phyloP scores from a whole-genome alignment of 2,888 invertebrate species.

The Theretra japonica region DNA sequence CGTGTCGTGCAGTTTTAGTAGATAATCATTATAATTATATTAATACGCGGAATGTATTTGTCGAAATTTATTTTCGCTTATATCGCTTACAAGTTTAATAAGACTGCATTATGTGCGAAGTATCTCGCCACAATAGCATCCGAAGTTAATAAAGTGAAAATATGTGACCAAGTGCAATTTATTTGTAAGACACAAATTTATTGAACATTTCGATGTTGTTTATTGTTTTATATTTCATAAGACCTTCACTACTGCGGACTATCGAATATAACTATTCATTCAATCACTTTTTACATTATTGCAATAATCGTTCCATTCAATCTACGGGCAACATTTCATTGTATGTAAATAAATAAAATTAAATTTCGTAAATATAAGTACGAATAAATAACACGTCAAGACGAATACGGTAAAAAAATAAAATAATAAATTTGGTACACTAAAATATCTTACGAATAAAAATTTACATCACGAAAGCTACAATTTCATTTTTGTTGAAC shows the following conservation, averaged over 20 bases:
- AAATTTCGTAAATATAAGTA: constrained; percentile 35
- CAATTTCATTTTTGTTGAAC: constrained; percentile 24
- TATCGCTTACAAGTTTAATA: not conserved
- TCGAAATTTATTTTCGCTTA: not conserved
- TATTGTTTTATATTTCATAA: constrained; percentile 17
- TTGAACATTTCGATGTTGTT: not conserved
- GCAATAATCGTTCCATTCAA: not conserved
- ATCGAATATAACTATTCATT: not conserved
- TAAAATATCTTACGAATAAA: constrained; percentile 20
- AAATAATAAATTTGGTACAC: constrained; percentile 20
- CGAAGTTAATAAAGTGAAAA: not conserved
- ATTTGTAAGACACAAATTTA: not conserved
- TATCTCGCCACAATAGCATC: not conserved
- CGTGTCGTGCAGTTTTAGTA: not conserved
- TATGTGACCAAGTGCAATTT: not conserved
- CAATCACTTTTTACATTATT: not conserved
- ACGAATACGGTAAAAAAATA: constrained; percentile 12
- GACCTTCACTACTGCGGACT: constrained; percentile 19
- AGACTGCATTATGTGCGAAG: not conserved
- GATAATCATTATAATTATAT: not conserved
- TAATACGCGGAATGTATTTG: not conserved
- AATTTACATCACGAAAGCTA: constrained; percentile 20
- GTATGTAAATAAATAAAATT: constrained; percentile 26
- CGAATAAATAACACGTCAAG: constrained; percentile 31
- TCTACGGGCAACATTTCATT: constrained; percentile 5